phyloP scores from a whole-genome alignment of 2,113 vertebrate species.

The Bagarius yarrelli region DNA sequence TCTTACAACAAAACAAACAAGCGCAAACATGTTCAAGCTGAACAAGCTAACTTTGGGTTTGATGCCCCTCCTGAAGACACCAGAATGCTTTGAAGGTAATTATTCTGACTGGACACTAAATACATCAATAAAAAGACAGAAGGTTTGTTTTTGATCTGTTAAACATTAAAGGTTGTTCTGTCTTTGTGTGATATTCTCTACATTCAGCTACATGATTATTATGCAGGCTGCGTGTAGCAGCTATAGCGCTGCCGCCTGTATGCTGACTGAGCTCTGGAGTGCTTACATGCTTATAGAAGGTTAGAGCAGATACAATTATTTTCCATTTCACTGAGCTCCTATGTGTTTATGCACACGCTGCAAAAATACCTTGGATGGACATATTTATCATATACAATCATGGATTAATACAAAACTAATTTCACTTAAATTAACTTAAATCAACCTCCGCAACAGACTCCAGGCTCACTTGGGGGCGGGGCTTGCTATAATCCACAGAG shows the following conservation, averaged over 20 bases:
- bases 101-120: conserved; percentile 1
- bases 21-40: neutral
- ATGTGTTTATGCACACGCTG: neutral
- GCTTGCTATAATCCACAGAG: neutral
- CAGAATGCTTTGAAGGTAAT: conserved; percentile 1
- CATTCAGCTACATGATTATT: conserved; percentile 44
- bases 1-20: neutral
- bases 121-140: neutral
- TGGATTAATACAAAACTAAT: neutral
- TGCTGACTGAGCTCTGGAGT: conserved; percentile 29
- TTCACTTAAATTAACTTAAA: neutral
- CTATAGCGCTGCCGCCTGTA: conserved; percentile 22
- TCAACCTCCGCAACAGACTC: neutral
- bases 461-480: neutral
- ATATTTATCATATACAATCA: conserved; percentile 1
- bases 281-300: conserved; percentile 20
- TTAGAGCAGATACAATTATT: conserved; percentile 19
- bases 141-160: conserved; percentile 30
- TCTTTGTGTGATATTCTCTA: conserved; percentile 34
- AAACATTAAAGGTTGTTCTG: conserved; percentile 38
- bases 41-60: neutral
- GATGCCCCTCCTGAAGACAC: neutral
- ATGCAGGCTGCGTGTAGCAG: conserved; percentile 29
- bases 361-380: neutral
- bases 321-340: conserved; percentile 26